Evolutionary conservation across 2,888 invertebrate species (phyloP).

Genomic region (Apantesis nais): DNA sequence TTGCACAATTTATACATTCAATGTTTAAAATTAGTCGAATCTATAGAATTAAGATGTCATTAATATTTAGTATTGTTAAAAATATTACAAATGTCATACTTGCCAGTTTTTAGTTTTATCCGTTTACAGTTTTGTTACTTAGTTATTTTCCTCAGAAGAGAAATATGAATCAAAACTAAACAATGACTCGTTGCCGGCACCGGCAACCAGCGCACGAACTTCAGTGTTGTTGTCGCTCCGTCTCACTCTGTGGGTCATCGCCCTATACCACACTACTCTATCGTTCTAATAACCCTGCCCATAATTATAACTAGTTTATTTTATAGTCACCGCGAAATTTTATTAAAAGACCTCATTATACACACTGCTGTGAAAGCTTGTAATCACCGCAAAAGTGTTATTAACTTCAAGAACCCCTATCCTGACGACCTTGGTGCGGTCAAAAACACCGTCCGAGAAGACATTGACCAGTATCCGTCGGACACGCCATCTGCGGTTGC

Average conservation of each 20-base stretch:
- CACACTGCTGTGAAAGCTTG: conserved; percentile 24
- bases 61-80: neutral
- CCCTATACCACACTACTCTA: conserved; percentile 75
- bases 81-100: neutral
- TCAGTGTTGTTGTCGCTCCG: conserved; percentile 82
- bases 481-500: conserved; percentile 64
- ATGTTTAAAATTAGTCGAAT: neutral
- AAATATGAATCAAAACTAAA: conserved; percentile 40
- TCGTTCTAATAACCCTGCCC: conserved; percentile 79
- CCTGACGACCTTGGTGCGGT: conserved; percentile 80
- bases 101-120: neutral
- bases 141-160: conserved; percentile 18
- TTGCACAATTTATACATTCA: neutral
- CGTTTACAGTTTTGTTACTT: conserved; percentile 14
- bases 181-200: conserved; percentile 32
- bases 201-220: conserved; percentile 70
- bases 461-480: conserved; percentile 73
- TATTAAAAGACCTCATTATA: conserved; percentile 26
- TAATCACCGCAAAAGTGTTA: conserved; percentile 52
- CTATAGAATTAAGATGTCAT: neutral
- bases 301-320: conserved; percentile 61
- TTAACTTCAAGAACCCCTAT: conserved; percentile 71
- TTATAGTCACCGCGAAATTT: conserved; percentile 58
- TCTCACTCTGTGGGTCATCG: conserved; percentile 83
- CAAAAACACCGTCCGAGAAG: conserved; percentile 70